A percentile compares a stretch with the other conserved stretches of the same genome.
These are phyloP conservation scores for Mus spretus DNA, from an alignment of 2,797 vertebrate genomes.

Conservation along the genomic window DNA sequence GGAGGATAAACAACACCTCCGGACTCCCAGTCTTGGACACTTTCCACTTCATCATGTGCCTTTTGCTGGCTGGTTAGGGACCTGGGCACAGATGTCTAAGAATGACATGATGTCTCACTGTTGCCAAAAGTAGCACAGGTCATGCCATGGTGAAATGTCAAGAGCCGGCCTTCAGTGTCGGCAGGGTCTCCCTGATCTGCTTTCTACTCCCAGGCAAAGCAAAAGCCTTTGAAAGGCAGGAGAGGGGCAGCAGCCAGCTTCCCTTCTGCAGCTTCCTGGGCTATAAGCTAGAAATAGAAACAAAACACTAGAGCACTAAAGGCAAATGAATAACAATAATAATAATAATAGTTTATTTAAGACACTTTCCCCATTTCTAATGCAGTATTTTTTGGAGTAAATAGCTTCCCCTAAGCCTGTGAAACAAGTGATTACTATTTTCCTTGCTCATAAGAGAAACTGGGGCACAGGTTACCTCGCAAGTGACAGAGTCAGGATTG, in stretches of 20 bases:
- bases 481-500: neutral
- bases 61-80: neutral
- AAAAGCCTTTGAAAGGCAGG: neutral
- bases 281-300: neutral
- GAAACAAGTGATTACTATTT: neutral
- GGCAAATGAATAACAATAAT: neutral
- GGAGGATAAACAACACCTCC: constrained; percentile 1
- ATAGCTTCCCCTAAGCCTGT: neutral
- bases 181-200: neutral
- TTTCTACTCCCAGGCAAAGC: neutral
- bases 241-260: neutral
- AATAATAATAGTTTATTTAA: neutral
- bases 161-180: constrained; percentile 9
- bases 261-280: neutral
- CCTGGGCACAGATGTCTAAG: neutral
- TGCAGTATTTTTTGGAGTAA: neutral
- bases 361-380: constrained; percentile 14
- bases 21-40: neutral
- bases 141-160: constrained; percentile 45
- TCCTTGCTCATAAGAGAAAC: neutral
- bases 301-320: neutral
- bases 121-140: constrained; percentile 44
- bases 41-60: neutral
- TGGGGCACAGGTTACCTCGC: neutral
- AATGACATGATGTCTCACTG: neutral